These are phyloP conservation scores for Drosophila yakuba DNA, from an alignment of 1,140 invertebrate species.

Conservation along the genomic window DNA sequence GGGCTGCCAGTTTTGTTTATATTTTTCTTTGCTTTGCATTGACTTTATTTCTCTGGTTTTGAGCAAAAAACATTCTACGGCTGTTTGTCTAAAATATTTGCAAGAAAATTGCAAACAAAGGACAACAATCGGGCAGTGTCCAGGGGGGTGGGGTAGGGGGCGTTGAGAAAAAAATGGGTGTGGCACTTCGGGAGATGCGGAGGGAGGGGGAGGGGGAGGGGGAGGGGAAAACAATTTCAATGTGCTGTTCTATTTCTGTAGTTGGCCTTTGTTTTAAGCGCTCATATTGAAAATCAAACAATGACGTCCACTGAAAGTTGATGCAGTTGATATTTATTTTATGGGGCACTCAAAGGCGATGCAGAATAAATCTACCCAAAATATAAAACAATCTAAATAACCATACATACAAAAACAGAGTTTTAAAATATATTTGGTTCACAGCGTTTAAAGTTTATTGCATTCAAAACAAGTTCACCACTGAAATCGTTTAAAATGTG, in stretches of 20 bases:
- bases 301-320: constrained; percentile 44
- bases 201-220: not conserved
- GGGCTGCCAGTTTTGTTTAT: constrained; percentile 68
- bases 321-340: constrained; percentile 66
- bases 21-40: constrained; percentile 79
- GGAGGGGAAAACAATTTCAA: constrained; percentile 31
- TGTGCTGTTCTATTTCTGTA: constrained; percentile 14
- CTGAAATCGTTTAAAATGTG: not conserved
- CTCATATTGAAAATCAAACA: constrained; percentile 57
- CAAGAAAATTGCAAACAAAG: constrained; percentile 72
- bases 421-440: constrained; percentile 28
- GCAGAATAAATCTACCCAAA: constrained; percentile 22
- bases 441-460: constrained; percentile 16
- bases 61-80: constrained; percentile 28
- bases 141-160: constrained; percentile 5
- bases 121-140: constrained; percentile 48
- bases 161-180: not conserved
- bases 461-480: constrained; percentile 13
- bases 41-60: constrained; percentile 55
- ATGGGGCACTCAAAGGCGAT: constrained; percentile 53
- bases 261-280: constrained; percentile 44
- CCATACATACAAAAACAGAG: constrained; percentile 4
- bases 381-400: constrained; percentile 17
- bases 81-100: constrained; percentile 78
- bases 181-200: not conserved